phyloP scores from a whole-genome alignment of 2,113 vertebrate genomes.

The Aptenodytes forsteri region DNA sequence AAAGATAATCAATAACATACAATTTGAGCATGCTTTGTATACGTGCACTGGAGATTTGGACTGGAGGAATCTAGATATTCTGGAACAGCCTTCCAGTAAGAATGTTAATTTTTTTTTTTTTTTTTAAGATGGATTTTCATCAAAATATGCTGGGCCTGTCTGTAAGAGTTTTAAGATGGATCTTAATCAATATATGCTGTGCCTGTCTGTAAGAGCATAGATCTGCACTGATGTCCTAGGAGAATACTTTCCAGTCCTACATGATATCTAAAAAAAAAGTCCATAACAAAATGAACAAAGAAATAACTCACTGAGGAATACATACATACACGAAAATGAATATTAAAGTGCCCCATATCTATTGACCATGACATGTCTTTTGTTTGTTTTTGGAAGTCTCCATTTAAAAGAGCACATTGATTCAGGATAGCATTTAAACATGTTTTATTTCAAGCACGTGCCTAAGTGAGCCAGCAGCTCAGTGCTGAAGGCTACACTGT shows the following conservation, averaged over 20 bases:
- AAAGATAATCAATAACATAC: background rate
- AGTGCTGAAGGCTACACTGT: background rate
- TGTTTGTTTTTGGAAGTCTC: background rate
- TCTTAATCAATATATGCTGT: background rate
- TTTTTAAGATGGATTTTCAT: background rate
- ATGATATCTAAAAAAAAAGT: background rate
- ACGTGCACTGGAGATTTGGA: background rate
- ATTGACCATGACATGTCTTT: background rate
- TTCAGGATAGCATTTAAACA: background rate
- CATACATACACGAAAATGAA: background rate
- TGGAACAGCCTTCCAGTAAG: background rate
- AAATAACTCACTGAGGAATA: background rate
- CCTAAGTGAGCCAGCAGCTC: background rate
- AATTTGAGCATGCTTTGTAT: background rate
- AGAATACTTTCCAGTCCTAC: background rate
- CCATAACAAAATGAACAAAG: background rate
- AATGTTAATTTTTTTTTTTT: background rate
- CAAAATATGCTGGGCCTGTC: no score
- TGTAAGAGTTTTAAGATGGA: background rate
- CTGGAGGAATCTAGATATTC: background rate
- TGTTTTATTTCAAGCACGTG: background rate
- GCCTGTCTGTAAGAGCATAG: background rate
- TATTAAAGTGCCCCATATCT: background rate
- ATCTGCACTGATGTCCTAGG: background rate
- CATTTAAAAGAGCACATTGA: background rate